Percentiles rank a stretch among this genome's conserved stretches.
These are phyloP conservation scores for Platerodrilus igneus DNA, from an alignment of 2,888 invertebrate species.

Conservation along the genomic window DNA sequence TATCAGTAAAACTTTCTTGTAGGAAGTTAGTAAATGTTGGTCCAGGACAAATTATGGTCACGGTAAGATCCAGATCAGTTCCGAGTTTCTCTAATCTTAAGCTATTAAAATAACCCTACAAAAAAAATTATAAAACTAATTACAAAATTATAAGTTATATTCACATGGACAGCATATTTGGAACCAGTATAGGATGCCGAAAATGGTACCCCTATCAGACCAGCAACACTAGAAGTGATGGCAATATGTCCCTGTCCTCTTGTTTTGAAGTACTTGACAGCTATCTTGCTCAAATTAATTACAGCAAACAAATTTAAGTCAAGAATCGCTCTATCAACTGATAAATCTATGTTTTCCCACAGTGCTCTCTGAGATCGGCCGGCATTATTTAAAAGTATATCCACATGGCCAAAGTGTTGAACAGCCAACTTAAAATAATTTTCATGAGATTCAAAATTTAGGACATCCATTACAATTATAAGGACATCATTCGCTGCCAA, in stretches of 20 bases:
- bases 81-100: conserved; percentile 57
- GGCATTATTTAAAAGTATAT: conserved; percentile 77
- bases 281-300: conserved; percentile 65
- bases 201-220: conserved; percentile 61
- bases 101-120: conserved; percentile 68
- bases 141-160: conserved; percentile 22
- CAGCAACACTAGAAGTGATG: conserved; percentile 70
- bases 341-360: conserved; percentile 65
- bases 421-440: conserved; percentile 58
- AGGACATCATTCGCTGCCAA: conserved; percentile 59
- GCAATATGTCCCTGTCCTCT: conserved; percentile 64
- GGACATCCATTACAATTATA: conserved; percentile 64
- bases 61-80: conserved; percentile 50
- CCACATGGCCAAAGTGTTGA: conserved; percentile 65
- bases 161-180: conserved; percentile 73
- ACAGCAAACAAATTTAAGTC: conserved; percentile 73
- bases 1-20: conserved; percentile 63
- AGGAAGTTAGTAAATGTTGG: conserved; percentile 69
- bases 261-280: conserved; percentile 59
- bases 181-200: conserved; percentile 68
- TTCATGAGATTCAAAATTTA: conserved; percentile 57
- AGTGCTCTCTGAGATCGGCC: conserved; percentile 71
- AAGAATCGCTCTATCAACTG: conserved; percentile 70
- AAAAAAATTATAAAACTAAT: conserved; percentile 24
- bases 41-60: conserved; percentile 72